Evolutionary conservation across 2,113 vertebrate species (phyloP).

Genomic region (Oplegnathus fasciatus): DNA sequence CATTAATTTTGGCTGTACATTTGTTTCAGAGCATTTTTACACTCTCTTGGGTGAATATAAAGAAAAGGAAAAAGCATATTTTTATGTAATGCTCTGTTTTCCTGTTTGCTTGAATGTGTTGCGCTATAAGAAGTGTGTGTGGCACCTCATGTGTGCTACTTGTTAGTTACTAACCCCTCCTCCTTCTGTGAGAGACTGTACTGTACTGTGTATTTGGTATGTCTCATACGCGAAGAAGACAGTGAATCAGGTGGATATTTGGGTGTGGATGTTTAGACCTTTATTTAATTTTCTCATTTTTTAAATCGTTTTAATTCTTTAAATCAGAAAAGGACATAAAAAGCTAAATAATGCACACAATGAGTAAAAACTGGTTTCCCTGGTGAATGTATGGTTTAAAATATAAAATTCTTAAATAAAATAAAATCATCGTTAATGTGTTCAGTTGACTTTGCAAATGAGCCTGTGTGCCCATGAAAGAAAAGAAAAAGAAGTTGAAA

Average conservation of each 20-base stretch:
- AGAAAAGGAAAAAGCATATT: neutral
- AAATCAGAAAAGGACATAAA: neutral
- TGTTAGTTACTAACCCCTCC: neutral
- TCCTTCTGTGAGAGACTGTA: neutral
- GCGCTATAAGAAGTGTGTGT: too few species aligned
- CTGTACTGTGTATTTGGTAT: neutral
- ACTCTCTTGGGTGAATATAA: too few species aligned
- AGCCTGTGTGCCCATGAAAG: neutral
- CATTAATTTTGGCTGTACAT: too few species aligned
- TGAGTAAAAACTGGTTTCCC: neutral
- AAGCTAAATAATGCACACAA: neutral
- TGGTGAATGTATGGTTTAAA: neutral
- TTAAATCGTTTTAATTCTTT: neutral
- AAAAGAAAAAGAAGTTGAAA: constrained; percentile 10
- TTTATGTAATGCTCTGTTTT: too few species aligned
- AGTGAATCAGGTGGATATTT: neutral
- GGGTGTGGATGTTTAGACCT: too few species aligned
- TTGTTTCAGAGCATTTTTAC: too few species aligned
- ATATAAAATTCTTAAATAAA: too few species aligned
- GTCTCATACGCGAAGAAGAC: neutral
- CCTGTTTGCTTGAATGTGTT: too few species aligned
- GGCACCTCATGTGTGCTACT: neutral
- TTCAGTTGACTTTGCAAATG: neutral
- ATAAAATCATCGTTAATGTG: too few species aligned
- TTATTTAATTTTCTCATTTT: neutral